Base-by-base conservation (phyloP, 2,797 vertebrate species). In the Acanthiza pusilla region DNA sequence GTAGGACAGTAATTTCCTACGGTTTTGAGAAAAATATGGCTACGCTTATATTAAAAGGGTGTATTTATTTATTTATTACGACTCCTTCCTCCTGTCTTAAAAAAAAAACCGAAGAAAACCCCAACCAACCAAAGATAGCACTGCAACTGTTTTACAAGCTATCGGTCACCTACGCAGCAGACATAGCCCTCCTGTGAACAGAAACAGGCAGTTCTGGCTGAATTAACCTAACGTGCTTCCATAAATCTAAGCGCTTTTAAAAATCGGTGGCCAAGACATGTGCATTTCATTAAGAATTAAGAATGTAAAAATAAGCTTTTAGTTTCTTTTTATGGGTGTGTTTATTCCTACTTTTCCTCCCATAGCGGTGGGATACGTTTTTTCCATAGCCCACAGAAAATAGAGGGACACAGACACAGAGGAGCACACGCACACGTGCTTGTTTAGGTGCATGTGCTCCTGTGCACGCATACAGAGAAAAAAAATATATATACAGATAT, bases 1-100 rank as follows among this genome's bases (percentile, higher is more conserved):
- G 98, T 97, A 97, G 97, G 97, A 98, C 97, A 98, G 98, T 97
- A 98, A 98, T 98, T 98, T 98, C 98, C 98, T 97, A 98, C 95
- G 97, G 97, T 94, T 97, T 97, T 96, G 93, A 97, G 97, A 95
- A 98, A 97, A 98, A 98, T 97, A 94, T 94, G 96, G 97, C 96
- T 93, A 91, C 63, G 60, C 96, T 97, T 94, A 96, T 97, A 96
- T 98, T 97, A 97, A 94, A 97, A 95, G 91, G 80, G 85, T 93
- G 85, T 89, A 84, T 91, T 96, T 90, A 89, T 97, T 93, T 91
- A 97, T 97, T 97, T 97, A 97, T 98, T 96, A 97, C 66, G n/a
- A 54, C 75, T 88, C 66, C 54, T 94, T 96, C 84, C 77, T 91
- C 62, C 80, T 51, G 50, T n/a, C 54, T 47, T 29, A 66, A 63